Evolutionary conservation across 2,113 vertebrate species (phyloP), one percentile per base, ranked within the genome.

Genomic region (Aptenodytes forsteri): DNA sequence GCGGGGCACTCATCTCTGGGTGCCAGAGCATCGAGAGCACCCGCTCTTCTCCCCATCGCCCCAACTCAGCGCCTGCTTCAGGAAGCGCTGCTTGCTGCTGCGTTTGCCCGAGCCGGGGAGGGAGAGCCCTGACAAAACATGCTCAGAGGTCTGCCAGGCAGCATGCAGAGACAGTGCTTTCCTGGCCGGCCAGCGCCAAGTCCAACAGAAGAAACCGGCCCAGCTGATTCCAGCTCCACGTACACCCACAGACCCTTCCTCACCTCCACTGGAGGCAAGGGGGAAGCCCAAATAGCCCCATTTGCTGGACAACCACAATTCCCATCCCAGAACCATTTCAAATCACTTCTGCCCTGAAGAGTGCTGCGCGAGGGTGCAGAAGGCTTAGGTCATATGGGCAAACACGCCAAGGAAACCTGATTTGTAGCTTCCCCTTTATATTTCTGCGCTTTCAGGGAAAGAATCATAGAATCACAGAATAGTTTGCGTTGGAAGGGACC

Each of bases 361-460:
- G 14, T 0, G 11, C 27, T 16, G 12, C 0, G 9, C 1, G 0
- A 87, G 11, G 34, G 25, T 7, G 23, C 1, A 1, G 55, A 50
- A 46, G 64, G 23, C 36, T 71, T 9, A 10, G 56, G 40, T n/a
- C 20, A 20, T 16, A 29, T 1, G 11, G 34, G 62, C 47, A 70
- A 70, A 70, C 25, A 32, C 0, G 1, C 26, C 40, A 26, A 23
- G 80, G 47, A 70, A 69, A 86, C 19, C 3, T 1, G 0, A 40
- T 34, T 29, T 54, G 59, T 7, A 52, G 56, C 36, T 46, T 38
- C 27, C 23, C 36, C 32, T 69, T 81, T 22, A 4, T 23, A 54
- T 23, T 76, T 42, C 32, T 55, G 9, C 0, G 4, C 40, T 82
- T 82, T 23, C 36, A 42, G 49, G 61, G 40, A 34, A 61, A 61